Evolutionary conservation across 2,113 vertebrate species (phyloP), one percentile per base, ranked within the genome.

Genomic region (Lampris incognitus): DNA sequence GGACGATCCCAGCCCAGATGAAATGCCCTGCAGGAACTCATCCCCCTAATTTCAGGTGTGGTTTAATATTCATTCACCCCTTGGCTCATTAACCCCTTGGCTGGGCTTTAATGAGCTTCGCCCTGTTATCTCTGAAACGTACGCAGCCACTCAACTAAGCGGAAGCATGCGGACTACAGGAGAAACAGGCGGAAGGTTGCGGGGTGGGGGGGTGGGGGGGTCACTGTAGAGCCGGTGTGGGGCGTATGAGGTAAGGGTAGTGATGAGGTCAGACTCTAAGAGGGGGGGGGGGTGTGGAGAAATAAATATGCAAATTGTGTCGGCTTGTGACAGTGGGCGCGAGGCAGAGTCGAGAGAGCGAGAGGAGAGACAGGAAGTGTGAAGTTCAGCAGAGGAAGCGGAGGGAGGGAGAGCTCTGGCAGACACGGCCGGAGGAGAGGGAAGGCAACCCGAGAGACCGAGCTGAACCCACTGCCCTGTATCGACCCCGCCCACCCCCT

Each of bases 401-500:
- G 68, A 69, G 76, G 65, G 66, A 87, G 64, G 84, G 85, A 83
- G 82, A 88, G 87, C 24, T 24, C 24, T 89, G 80, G 87, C 87
- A 86, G 87, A 91, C 76, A 65, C 84, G 84, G 87, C 91, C 76
- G 24, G 60, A 85, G 89, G 89, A 88, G 81, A 91, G 82, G 79
- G 73, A 83, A 87, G 77, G 59, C 87, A 85, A 82, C 66, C 78
- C 89, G 78, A 85, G 88, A 92, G 84, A 89, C 83, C 52, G 36
- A 4, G 11, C 63, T 92, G 90, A 93, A 92, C 90, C 88, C 86
- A 9, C 85, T 91, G 91, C 87, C 90, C 89, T 80, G 46, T 82
- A 87, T 82, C 83, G 82, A 36, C 86, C 74, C 83, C 63, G 77
- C 80, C 64, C 80, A 85, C 73, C 7, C 64, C 59, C 69, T 9